Evolutionary conservation across 1,140 invertebrate species (phyloP).

Genomic region (Leucophenga varia): DNA sequence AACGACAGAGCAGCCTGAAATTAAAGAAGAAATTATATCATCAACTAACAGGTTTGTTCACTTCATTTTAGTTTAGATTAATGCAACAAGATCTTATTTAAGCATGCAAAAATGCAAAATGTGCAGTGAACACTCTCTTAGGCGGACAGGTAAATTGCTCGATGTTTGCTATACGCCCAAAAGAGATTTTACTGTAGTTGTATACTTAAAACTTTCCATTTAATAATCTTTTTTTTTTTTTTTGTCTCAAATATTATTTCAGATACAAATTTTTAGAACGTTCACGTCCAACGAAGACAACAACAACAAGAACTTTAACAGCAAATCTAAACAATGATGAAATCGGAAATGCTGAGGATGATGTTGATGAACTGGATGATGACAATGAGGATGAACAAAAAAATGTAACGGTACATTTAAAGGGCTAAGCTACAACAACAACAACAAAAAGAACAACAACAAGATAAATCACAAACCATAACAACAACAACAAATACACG

Average conservation of each 20-base stretch:
- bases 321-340: constrained; percentile 8
- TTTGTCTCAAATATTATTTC: background rate
- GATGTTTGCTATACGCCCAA: too few species aligned
- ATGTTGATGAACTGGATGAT: constrained; percentile 23
- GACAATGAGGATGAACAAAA: constrained; percentile 38
- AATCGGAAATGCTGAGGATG: constrained; percentile 9
- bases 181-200: too few species aligned
- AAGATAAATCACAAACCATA: too few species aligned
- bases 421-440: constrained; percentile 31
- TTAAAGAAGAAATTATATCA: constrained; percentile 20
- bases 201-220: too few species aligned
- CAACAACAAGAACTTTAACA: constrained; percentile 27
- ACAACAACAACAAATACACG: constrained; percentile 33
- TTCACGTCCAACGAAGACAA: constrained; percentile 32
- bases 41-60: constrained; percentile 32
- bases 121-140: too few species aligned
- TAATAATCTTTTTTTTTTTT: background rate
- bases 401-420: constrained; percentile 50
- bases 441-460: constrained; percentile 28
- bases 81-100: too few species aligned
- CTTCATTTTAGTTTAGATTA: too few species aligned
- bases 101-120: constrained; percentile 5
- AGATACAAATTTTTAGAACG: constrained; percentile 49
- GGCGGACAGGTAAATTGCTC: too few species aligned
- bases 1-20: constrained; percentile 9